These are phyloP conservation scores for Acronicta psi DNA, from an alignment of 2,888 invertebrate species.

Conservation along the genomic window DNA sequence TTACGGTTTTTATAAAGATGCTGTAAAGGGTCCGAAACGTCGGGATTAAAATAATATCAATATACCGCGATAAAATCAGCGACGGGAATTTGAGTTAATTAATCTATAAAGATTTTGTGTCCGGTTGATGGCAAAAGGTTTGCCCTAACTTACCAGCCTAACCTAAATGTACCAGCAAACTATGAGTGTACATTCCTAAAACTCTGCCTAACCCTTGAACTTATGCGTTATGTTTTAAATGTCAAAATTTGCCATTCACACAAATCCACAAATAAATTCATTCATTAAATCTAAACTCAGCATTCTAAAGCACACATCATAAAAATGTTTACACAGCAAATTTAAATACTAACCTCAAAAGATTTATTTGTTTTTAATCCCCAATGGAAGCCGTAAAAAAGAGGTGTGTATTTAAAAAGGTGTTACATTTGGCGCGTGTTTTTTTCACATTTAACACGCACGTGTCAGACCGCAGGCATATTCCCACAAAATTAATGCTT, in stretches of 20 bases:
- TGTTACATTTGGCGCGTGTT: constrained; percentile 21
- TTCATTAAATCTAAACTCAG: not conserved
- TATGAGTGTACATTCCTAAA: too few relatives aligned
- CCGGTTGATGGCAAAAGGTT: too few relatives aligned
- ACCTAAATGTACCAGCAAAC: too few relatives aligned
- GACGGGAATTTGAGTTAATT: too few relatives aligned
- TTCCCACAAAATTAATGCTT: constrained; percentile 25
- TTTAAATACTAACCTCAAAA: constrained; percentile 3
- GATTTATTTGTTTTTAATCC: constrained; percentile 33
- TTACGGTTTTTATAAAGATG: too few relatives aligned
- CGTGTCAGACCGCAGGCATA: constrained; percentile 24
- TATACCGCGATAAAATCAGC: too few relatives aligned
- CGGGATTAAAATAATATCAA: too few relatives aligned
- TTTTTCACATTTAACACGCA: constrained; percentile 20
- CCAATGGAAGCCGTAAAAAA: constrained; percentile 1
- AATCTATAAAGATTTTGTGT: too few relatives aligned
- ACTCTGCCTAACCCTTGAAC: too few relatives aligned
- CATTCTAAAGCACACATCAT: not conserved
- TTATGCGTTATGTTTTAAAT: too few relatives aligned
- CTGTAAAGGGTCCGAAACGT: too few relatives aligned
- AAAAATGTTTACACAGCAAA: constrained; percentile 4
- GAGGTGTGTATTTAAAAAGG: constrained; percentile 17
- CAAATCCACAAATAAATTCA: not conserved
- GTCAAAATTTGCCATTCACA: not conserved
- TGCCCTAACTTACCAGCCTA: too few relatives aligned